Base-by-base conservation (phyloP, 2,797 vertebrate species). In the Neopelma chrysocephalum region DNA sequence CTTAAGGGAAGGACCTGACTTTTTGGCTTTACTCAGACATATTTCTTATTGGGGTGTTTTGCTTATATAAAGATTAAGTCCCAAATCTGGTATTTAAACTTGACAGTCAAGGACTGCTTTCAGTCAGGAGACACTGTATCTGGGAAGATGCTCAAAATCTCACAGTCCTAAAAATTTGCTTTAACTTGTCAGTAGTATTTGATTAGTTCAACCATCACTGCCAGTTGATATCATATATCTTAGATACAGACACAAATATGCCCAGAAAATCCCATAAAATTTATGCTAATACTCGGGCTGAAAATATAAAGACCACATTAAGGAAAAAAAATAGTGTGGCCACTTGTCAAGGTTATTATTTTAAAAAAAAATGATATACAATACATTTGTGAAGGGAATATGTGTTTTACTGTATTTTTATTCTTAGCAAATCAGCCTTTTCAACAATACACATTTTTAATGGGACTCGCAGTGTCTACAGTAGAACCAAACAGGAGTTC, bases 61-160 rank as follows among this genome's bases (percentile, higher is more conserved):
- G 93, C 93, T 94, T 94, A 91, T 34, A 93, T 62, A 94, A 95
- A 95, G 94, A 94, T 94, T 94, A 94, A 91, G 64, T 77, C 91
- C 88, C 56, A 80, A 84, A 94, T 94, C 92, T 95, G 87, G 64
- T 89, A 92, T 90, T 96, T 94, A 92, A 89, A 92, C 92, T 90
- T 96, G 93, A 96, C 95, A 96, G 95, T 97, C 95, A 95, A 96
- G 78, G 77, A 89, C 91, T 93, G 95, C 89, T 95, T 95, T 97
- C 86, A 96, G 92, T 97, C 93, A 93, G 82, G 71, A 94, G 93
- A 89, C 70, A 94, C 68, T 89, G 90, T 91, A 93, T 92, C 93
- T 96, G 94, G 94, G 94, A 96, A 96, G 95, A 94, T 90, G 91
- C 93, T 96, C 71, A 96, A 95, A 94, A 95, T 96, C 91, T 96